Evolutionary conservation across 2,888 invertebrate species (phyloP).

Genomic region (Diarsia brunnea): DNA sequence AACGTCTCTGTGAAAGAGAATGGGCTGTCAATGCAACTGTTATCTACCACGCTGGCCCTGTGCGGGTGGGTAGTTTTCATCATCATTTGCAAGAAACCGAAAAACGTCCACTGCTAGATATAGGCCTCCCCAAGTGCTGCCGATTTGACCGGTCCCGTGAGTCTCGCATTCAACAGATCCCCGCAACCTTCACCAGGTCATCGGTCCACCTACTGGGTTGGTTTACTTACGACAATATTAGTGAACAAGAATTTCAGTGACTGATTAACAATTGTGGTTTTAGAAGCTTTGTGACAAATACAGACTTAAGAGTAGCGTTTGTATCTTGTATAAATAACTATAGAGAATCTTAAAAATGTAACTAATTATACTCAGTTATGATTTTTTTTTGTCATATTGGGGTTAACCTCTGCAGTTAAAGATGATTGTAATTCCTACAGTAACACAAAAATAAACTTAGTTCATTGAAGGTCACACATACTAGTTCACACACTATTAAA

Average conservation of each 20-base stretch:
- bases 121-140: no score
- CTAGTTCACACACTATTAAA: slow-evolving; percentile 46
- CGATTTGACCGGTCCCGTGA: no score
- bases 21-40: no score
- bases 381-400: neutral
- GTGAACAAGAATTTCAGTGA: neutral
- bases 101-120: no score
- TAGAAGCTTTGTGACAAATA: neutral
- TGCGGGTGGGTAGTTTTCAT: no score
- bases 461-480: slow-evolving; percentile 40
- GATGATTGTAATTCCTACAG: neutral
- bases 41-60: no score
- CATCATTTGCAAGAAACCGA: no score
- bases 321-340: neutral
- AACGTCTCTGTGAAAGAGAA: no score
- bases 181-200: no score
- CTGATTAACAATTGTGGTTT: neutral
- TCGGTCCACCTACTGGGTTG: neutral
- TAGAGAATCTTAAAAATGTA: neutral
- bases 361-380: neutral
- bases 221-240: neutral
- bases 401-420: neutral
- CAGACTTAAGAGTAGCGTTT: neutral
- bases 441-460: slow-evolving; percentile 13
- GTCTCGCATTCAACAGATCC: no score